Percentiles rank a stretch among this genome's conserved stretches.
phyloP scores from a whole-genome alignment of 2,888 invertebrate species.

The Cerastis rubricosa region DNA sequence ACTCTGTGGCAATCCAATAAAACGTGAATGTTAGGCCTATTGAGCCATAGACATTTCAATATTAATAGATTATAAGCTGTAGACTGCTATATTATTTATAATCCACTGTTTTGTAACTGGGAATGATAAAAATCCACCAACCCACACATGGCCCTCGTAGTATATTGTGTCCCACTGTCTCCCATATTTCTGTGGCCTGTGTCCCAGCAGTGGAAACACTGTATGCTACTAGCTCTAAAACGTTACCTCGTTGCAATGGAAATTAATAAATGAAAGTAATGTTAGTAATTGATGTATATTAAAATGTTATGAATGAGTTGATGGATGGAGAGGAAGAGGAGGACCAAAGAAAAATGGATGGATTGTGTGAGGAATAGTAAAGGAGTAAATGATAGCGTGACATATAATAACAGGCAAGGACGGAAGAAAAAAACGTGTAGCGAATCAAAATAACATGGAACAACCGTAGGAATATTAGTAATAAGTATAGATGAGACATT shows the following conservation, averaged over 20 bases:
- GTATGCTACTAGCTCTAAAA: neutral
- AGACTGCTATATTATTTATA: neutral
- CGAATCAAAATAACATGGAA: too few relatives aligned
- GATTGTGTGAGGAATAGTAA: too few relatives aligned
- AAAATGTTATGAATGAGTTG: too few relatives aligned
- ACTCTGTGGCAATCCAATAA: slow-evolving; percentile 8
- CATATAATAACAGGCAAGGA: too few relatives aligned
- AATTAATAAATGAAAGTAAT: too few relatives aligned
- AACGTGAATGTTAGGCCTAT: neutral
- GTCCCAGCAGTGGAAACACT: neutral
- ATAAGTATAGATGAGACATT: neutral
- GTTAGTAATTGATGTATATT: too few relatives aligned
- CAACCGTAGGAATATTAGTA: too few relatives aligned
- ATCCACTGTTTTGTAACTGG: neutral
- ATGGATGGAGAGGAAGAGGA: too few relatives aligned
- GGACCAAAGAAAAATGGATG: too few relatives aligned
- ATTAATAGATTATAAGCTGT: neutral
- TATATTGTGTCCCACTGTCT: neutral
- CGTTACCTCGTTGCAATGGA: neutral
- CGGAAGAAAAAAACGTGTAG: too few relatives aligned
- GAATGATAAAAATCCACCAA: neutral
- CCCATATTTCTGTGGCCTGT: neutral
- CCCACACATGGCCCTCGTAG: neutral
- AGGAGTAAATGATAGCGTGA: too few relatives aligned
- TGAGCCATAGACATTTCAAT: neutral